A percentile compares a stretch with the other conserved stretches of the same genome.
Conservation (phyloP, 2,797 vertebrate genomes). For the Sebastes oblongus region DNA sequence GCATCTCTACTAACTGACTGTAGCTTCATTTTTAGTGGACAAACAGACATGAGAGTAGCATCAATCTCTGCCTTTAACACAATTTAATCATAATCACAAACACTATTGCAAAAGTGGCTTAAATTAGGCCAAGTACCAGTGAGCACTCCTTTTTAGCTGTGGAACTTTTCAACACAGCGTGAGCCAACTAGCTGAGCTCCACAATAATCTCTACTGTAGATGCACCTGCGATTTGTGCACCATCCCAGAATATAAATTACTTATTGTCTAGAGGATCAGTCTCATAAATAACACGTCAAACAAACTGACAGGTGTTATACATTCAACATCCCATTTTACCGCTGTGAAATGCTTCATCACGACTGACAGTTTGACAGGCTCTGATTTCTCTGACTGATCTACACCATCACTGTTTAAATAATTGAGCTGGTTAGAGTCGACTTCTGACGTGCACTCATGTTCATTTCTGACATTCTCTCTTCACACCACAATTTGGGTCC, state of each 20-base stretch:
- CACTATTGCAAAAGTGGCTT: neutral
- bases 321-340: neutral
- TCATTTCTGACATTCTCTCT: neutral
- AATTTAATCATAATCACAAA: neutral
- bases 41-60: neutral
- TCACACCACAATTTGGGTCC: neutral
- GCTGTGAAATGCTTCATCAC: neutral
- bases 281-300: conserved; percentile 13
- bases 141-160: neutral
- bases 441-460: neutral
- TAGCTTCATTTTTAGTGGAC: no score
- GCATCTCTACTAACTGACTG: neutral
- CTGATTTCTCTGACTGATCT: neutral
- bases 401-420: neutral
- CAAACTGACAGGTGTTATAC: conserved; percentile 1
- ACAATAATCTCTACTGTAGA: neutral
- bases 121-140: neutral
- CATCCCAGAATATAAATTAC: neutral
- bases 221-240: neutral
- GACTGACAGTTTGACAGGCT: conserved; percentile 17
- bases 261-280: neutral
- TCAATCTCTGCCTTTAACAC: neutral
- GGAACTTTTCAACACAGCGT: neutral
- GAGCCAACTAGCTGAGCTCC: neutral
- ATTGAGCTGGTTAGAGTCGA: neutral